These are phyloP conservation scores for Sebastes minor DNA, from an alignment of 2,797 vertebrate genomes.

Conservation along the genomic window DNA sequence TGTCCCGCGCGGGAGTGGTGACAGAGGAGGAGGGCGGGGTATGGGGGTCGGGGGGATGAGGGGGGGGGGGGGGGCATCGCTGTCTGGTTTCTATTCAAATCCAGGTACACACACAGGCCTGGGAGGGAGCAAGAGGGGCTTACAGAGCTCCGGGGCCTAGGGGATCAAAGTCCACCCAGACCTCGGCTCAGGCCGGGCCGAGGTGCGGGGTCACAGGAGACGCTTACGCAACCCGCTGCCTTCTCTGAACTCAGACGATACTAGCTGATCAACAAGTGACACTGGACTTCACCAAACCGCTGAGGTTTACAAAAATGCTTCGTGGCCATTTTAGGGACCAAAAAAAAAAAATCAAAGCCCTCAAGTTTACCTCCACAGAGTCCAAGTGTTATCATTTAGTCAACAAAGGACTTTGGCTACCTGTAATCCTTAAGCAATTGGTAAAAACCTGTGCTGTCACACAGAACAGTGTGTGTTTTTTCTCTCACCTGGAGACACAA, in stretches of 20 bases:
- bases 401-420: slow-evolving; percentile 11
- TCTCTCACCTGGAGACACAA: background rate
- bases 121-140: slow-evolving; percentile 37
- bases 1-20: slow-evolving; percentile 89
- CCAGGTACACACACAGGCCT: slow-evolving; percentile 87
- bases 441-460: background rate
- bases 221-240: slow-evolving; percentile 49
- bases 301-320: background rate
- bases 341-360: background rate
- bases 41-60: fast-evolving
- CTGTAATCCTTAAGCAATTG: background rate
- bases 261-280: slow-evolving; percentile 52
- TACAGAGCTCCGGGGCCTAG: slow-evolving; percentile 28
- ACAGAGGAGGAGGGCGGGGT: slow-evolving; percentile 73
- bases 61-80: slow-evolving; percentile 74
- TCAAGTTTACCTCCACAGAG: slow-evolving; percentile 1
- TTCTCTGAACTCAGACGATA: background rate
- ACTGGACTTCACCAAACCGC: background rate
- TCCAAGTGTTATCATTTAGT: slow-evolving; percentile 3
- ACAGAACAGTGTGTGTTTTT: background rate
- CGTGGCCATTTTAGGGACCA: background rate
- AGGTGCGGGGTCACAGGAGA: slow-evolving; percentile 17
- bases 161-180: slow-evolving; percentile 70
- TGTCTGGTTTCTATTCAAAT: slow-evolving; percentile 99
- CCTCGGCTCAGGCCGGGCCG: background rate